Evolutionary conservation across 2,797 vertebrate species (phyloP), one percentile per base, ranked within the genome.

Genomic region (Neostethus bicornis): DNA sequence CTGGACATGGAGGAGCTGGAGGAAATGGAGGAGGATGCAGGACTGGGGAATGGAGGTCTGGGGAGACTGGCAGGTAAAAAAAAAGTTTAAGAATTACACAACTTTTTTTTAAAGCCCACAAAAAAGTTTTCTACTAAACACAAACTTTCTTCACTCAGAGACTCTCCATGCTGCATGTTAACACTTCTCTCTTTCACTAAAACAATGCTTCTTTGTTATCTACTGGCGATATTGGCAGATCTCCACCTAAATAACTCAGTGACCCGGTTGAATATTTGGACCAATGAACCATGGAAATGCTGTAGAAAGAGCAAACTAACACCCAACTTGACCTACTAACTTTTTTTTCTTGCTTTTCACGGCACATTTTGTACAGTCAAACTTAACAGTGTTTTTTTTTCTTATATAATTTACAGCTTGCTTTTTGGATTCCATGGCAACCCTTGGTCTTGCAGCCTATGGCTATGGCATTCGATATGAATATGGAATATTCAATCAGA

Each of bases 401-500:
- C 31, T 10, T 3, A 24, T 63, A 21, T 66, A 26, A 48, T 38
- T 12, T 21, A 0, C 73, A 93, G 92, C 92, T 1, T 93, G 92
- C 52, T 93, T 93, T 82, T 20, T 93, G 78, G 92, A 93, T 51
- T 93, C 92, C 0, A 97, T 99, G 96, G 97, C 97, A 6, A 98
- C 96, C 0, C 75, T 98, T 83, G 97, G 97, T 19, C 92, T 98
- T 4, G 96, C 96, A 16, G 97, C 96, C 0, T 98, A 98, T 0
- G 97, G 97, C 35, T 99, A 99, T 2, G 97, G 97, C 46, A 99
- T 99, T 49, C 92, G 96, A 47, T 99, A 99, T 0, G 97, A 99
- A 70, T 99, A 97, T 3, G 97, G 97, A 1, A 99, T 99, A 87
- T 99, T 99, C 80, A 99, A 98, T 84, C 97, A 99, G 91, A 99